These are phyloP conservation scores for Drepana falcataria DNA, from an alignment of 2,888 invertebrate species.

Conservation along the genomic window DNA sequence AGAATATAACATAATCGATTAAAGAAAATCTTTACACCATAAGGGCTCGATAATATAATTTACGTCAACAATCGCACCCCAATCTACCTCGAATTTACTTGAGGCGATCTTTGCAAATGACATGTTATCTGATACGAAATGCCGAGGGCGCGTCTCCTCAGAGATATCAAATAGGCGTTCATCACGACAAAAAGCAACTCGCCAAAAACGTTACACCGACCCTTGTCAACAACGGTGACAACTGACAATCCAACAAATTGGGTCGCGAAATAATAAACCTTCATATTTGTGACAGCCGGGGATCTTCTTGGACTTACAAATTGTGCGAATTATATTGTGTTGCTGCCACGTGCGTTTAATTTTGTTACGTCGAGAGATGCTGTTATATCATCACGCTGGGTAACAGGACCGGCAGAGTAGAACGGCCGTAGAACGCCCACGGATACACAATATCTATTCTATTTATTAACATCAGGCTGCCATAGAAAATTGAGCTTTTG, in stretches of 20 bases:
- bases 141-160: not conserved
- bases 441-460: too few relatives aligned
- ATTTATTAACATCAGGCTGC: too few relatives aligned
- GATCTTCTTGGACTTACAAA: not conserved
- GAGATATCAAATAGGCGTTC: conserved; percentile 2
- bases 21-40: too few relatives aligned
- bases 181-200: conserved; percentile 10
- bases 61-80: too few relatives aligned
- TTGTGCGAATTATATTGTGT: not conserved
- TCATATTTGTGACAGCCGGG: conserved; percentile 1
- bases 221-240: conserved; percentile 46
- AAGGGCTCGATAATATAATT: too few relatives aligned
- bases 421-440: too few relatives aligned
- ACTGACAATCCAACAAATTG: conserved; percentile 40
- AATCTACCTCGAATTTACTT: not conserved
- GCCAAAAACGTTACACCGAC: conserved; percentile 22
- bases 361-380: too few relatives aligned
- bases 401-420: too few relatives aligned
- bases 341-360: not conserved
- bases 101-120: not conserved
- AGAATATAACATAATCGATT: too few relatives aligned
- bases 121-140: not conserved
- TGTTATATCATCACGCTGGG: too few relatives aligned
- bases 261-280: conserved; percentile 21
- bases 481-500: too few relatives aligned